Percentiles rank a stretch among this genome's conserved stretches.
These are phyloP conservation scores for Ceyx cyanopectus DNA, from an alignment of 2,113 vertebrate genomes.

Conservation along the genomic window DNA sequence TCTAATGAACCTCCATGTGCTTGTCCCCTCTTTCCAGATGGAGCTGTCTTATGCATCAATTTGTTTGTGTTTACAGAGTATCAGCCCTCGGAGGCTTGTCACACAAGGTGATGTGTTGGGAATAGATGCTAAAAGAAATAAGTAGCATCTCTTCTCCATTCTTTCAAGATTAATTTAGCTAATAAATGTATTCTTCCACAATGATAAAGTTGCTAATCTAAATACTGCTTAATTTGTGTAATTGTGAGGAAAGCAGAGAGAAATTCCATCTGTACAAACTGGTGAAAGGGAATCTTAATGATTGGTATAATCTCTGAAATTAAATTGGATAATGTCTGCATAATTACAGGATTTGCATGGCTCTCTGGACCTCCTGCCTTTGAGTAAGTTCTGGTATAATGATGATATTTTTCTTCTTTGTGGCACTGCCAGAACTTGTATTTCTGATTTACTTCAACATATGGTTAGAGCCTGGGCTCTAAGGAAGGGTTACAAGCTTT, in stretches of 20 bases:
- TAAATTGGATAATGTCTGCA: slow-evolving; percentile 52
- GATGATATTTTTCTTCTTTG: not conserved
- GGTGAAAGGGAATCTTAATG: slow-evolving; percentile 27
- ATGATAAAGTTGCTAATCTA: slow-evolving; percentile 45
- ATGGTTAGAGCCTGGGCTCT: not conserved
- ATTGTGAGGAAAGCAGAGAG: slow-evolving; percentile 31
- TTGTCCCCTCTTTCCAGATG: not conserved
- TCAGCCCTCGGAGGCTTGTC: slow-evolving; percentile 32
- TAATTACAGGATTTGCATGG: slow-evolving; percentile 51
- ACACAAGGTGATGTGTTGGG: slow-evolving; percentile 38
- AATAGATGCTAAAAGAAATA: slow-evolving; percentile 39
- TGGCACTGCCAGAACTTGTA: not conserved
- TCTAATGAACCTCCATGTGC: not conserved
- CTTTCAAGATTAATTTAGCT: slow-evolving; percentile 24
- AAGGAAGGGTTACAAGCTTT: not conserved
- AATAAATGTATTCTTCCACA: slow-evolving; percentile 29
- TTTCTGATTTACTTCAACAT: not conserved
- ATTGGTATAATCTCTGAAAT: slow-evolving; percentile 54
- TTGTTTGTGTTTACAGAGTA: slow-evolving; percentile 55
- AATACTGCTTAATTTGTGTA: slow-evolving; percentile 54
- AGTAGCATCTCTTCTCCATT: not conserved
- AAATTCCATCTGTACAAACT: slow-evolving; percentile 30
- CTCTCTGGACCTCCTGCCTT: slow-evolving; percentile 27
- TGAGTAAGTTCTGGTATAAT: slow-evolving; percentile 41
- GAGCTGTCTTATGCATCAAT: not conserved